Conservation (phyloP, 2,113 vertebrate species). For the Raphicerus campestris region DNA sequence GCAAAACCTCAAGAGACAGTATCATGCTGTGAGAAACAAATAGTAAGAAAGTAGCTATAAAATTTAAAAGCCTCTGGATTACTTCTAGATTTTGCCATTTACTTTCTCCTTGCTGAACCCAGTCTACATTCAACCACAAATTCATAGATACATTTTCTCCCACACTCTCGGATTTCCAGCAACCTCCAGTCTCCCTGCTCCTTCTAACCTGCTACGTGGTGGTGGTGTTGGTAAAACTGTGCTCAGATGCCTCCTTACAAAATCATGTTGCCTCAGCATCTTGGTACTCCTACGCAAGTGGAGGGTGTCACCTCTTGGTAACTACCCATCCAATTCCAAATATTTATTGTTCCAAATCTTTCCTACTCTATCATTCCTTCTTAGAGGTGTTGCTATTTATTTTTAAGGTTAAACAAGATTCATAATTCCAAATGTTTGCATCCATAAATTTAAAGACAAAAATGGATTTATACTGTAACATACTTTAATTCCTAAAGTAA, state of each 20-base stretch:
- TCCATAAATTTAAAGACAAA: background rate
- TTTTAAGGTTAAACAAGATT: background rate
- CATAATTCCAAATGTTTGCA: background rate
- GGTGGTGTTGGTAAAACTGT: background rate
- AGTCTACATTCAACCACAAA: background rate
- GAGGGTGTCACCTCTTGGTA: background rate
- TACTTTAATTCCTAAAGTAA: constrained; percentile 23
- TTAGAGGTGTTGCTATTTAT: background rate
- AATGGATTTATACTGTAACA: background rate
- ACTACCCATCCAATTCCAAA: background rate
- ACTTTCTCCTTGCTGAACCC: background rate
- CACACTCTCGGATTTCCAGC: background rate
- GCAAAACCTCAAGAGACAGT: background rate
- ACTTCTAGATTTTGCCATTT: background rate
- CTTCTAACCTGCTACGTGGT: background rate
- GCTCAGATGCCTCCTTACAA: background rate
- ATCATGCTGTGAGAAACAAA: background rate
- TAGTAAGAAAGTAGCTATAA: background rate
- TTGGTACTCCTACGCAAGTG: background rate
- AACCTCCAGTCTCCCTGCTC: background rate
- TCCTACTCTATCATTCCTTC: background rate
- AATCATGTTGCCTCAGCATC: background rate
- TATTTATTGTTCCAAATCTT: background rate
- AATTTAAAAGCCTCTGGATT: background rate
- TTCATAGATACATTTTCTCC: background rate